Base-by-base conservation (phyloP, 2,888 invertebrate genomes). In the Argyresthia albistria region DNA sequence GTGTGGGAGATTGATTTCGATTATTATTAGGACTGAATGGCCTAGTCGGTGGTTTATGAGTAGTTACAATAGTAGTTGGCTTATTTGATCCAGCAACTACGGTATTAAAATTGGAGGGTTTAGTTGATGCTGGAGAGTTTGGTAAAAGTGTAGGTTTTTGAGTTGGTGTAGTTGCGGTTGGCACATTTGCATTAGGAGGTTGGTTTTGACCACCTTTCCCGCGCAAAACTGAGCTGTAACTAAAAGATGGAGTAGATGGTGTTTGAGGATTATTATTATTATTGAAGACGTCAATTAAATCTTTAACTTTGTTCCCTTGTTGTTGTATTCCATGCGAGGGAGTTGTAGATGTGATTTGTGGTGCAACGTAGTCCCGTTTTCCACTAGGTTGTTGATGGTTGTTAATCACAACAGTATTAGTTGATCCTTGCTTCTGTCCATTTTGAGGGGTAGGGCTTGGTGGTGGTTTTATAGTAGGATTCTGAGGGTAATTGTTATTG, bases 221-320 rank as follows among this genome's bases (percentile, higher is more conserved):
- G 62, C 76, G 70, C 52, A 79, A 55, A 55, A 79, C 66, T 4
- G 78, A 74, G 62, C 86, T 87, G 54, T 82, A 88, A 60, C 82
- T 88, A 6, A 25, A 25, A 2, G 76, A 76, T n/a, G 66, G 57
- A 51, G 68, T 70, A 36, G 66, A 67, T 12, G 69, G 65, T 35
- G 58, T 59, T 56, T 66, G 66, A 50, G 59, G 62, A 51, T 62
- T 65, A 12, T 58, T 66, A 60, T 76, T 66, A 60, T 76, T 70
- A 50, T 83, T 80, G 58, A 76, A 87, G 60, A 74, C 81, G 55
- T 82, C 77, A 42, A 87, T 60, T 11, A 87, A 66, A 56, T 82
- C 86, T 60, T 83, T 78, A 1, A 87, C 84, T 61, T 79, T 80
- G 46, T 42, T 25, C 25, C 25, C 25, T 25, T 25, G 25, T 6